These are phyloP conservation scores for Quadroppia sp. DNA, from an alignment of 2,888 invertebrate species.

Conservation along the genomic window DNA sequence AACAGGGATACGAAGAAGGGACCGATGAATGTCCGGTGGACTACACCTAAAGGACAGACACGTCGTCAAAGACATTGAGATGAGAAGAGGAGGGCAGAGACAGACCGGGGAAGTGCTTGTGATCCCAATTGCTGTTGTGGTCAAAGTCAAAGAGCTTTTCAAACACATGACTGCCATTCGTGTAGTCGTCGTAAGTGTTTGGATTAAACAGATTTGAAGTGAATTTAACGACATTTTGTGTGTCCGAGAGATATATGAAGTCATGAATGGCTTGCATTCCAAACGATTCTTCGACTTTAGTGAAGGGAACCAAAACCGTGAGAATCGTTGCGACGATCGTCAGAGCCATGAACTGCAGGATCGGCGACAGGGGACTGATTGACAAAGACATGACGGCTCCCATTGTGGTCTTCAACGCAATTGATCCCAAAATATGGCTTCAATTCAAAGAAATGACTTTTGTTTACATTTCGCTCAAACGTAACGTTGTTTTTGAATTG, in stretches of 20 bases:
- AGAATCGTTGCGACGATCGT: conserved; percentile 58
- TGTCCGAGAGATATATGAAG: conserved; percentile 73
- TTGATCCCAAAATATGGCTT: too few relatives aligned
- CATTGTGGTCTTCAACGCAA: neutral
- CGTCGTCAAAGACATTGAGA: neutral
- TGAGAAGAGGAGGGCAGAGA: neutral
- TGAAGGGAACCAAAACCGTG: conserved; percentile 83
- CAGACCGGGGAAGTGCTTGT: conserved; percentile 80
- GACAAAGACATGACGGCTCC: conserved; percentile 32
- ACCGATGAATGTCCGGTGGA: conserved; percentile 92
- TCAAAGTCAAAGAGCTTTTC: neutral
- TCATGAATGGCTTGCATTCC: conserved; percentile 98
- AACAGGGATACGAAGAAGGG: conserved; percentile 74
- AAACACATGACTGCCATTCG: neutral
- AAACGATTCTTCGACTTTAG: conserved; percentile 99
- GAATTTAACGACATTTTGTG: conserved; percentile 43
- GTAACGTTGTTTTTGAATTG: neutral
- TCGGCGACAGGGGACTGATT: conserved; percentile 12
- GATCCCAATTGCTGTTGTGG: conserved; percentile 76
- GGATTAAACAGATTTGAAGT: neutral
- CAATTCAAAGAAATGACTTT: neutral
- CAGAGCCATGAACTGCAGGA: conserved; percentile 24
- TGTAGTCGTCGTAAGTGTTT: neutral
- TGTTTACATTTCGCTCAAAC: neutral
- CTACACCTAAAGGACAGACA: conserved; percentile 62